Evolutionary conservation across 2,797 vertebrate genomes (phyloP).

Genomic region (Sylvia borin): DNA sequence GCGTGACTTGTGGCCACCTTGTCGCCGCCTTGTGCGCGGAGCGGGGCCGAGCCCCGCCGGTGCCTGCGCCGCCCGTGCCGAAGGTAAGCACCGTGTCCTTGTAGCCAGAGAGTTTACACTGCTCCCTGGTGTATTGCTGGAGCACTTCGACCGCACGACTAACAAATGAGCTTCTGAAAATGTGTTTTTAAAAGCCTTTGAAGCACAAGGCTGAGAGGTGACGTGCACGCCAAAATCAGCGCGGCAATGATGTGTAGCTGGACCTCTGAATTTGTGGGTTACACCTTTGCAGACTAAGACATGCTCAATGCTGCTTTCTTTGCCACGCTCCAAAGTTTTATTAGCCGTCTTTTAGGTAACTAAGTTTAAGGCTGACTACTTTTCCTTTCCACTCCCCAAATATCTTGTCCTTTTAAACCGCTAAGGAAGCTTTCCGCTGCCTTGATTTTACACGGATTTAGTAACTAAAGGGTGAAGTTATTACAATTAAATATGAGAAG

Average conservation of each 20-base stretch:
- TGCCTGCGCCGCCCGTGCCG: not conserved
- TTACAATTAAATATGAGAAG: not conserved
- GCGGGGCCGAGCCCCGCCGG: not conserved
- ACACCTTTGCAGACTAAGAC: not conserved
- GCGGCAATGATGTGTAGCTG: not conserved
- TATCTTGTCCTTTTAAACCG: not conserved
- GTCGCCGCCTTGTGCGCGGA: not conserved
- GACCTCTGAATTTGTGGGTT: not conserved
- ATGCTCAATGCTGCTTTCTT: slow-evolving; percentile 34
- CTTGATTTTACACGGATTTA: slow-evolving; percentile 42
- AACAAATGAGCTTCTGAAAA: slow-evolving; percentile 6
- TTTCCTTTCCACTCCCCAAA: not conserved
- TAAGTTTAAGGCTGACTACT: not conserved
- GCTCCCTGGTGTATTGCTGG: not conserved
- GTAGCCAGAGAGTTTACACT: not conserved
- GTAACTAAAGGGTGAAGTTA: slow-evolving; percentile 10
- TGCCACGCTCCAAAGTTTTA: slow-evolving; percentile 47
- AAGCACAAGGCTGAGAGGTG: not conserved
- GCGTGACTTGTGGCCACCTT: not conserved
- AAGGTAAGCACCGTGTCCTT: not conserved
- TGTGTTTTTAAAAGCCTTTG: not conserved
- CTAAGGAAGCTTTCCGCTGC: slow-evolving; percentile 16
- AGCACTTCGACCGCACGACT: not conserved
- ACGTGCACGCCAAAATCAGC: not conserved
- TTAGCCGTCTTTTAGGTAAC: slow-evolving; percentile 7